phyloP scores from a whole-genome alignment of 2,797 vertebrate species.

The Carcharodon carcharias region DNA sequence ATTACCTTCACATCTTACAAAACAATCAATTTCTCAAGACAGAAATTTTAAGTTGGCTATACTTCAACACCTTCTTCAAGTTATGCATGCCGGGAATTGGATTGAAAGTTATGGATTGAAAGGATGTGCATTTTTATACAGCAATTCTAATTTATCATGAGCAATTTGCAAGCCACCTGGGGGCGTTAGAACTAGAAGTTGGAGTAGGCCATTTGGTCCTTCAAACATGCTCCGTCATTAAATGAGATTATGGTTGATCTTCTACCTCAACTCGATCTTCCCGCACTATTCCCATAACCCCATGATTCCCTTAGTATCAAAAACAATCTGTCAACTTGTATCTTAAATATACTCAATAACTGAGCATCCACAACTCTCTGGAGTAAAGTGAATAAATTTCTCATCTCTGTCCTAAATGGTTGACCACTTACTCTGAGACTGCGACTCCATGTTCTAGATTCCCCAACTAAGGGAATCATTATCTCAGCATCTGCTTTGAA shows the following conservation, averaged over 20 bases:
- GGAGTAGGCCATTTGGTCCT: not conserved
- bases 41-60: no score
- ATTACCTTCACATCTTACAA: not conserved
- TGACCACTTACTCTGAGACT: not conserved
- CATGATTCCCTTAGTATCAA: not conserved
- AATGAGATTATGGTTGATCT: not conserved
- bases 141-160: not conserved
- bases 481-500: no score
- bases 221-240: not conserved
- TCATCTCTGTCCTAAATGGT: not conserved
- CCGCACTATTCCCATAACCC: not conserved
- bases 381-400: not conserved
- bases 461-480: not conserved
- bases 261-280: not conserved
- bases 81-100: not conserved
- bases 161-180: not conserved
- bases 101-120: not conserved
- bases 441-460: not conserved
- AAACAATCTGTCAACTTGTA: not conserved
- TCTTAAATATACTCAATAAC: not conserved
- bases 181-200: not conserved
- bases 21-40: not conserved
- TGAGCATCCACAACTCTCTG: not conserved
- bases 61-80: not conserved
- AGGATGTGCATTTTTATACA: not conserved